phyloP scores from a whole-genome alignment of 2,888 invertebrate species.

The Cryptophagus acutangulus region DNA sequence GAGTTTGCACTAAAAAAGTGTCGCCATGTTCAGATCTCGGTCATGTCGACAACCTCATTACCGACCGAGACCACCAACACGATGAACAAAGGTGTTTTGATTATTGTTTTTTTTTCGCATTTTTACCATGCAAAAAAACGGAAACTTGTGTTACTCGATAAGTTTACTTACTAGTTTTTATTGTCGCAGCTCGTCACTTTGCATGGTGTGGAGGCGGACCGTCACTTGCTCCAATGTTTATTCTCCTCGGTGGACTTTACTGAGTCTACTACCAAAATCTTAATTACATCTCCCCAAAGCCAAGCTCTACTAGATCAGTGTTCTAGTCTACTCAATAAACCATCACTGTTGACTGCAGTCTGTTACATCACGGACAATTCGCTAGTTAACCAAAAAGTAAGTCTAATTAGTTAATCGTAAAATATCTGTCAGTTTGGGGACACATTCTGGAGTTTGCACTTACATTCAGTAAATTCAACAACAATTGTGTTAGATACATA shows the following conservation, averaged over 20 bases:
- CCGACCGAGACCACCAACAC: conserved; percentile 32
- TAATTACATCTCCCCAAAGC: conserved; percentile 57
- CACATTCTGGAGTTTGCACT: no score
- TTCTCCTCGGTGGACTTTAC: conserved; percentile 84
- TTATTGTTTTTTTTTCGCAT: conserved; percentile 32
- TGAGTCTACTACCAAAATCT: conserved; percentile 54
- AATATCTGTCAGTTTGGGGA: background rate
- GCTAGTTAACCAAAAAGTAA: conserved; percentile 68
- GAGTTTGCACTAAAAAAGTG: no score
- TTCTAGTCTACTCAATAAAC: conserved; percentile 73
- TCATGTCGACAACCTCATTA: conserved; percentile 33
- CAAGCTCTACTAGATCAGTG: conserved; percentile 76
- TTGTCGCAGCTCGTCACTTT: conserved; percentile 70
- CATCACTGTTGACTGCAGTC: conserved; percentile 80
- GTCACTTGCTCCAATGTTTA: conserved; percentile 92
- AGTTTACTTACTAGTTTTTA: background rate
- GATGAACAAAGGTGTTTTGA: conserved; percentile 43
- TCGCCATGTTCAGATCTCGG: conserved; percentile 27
- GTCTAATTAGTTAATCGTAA: conserved; percentile 9
- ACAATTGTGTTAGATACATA: no score
- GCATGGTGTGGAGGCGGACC: conserved; percentile 95
- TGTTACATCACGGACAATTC: conserved; percentile 85
- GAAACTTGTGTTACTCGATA: conserved; percentile 3
- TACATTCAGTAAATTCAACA: no score
- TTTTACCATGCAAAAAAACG: conserved; percentile 26